Base-by-base conservation (phyloP, 2,113 vertebrate species). In the Myxocyprinus asiaticus region DNA sequence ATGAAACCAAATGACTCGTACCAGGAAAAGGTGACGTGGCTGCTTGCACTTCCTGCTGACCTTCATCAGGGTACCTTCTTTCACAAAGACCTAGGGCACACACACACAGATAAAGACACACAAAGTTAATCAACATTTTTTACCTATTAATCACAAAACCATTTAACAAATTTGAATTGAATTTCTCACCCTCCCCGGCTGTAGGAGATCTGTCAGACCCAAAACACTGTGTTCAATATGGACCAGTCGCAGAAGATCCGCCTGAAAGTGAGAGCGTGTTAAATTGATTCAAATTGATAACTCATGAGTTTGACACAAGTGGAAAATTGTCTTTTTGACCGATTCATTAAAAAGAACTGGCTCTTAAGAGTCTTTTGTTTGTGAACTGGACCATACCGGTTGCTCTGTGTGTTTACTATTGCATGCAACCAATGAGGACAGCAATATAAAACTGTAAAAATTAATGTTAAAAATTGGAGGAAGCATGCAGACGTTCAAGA, bases 11-110 rank as follows among this genome's bases (percentile, higher is more conserved):
- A 56, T 7, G 5, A 58, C 6, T 64, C 80, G 94, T 93, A 99
- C 98, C 96, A 99, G 89, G 88, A 99, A 99, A 87, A 99, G 92
- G 83, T 98, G 96, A 6, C 97, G 94, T 69, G 97, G 96, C 67
- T 96, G 96, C 77, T 86, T 91, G 85, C 81, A 94, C 87, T 95
- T 97, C 77, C 96, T 94, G 74, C 94, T 95, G 73, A 98, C 94
- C 91, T 97, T 98, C 95, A 96, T 96, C 87, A 99, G 89, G 0
- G 96, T 97, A 78, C 97, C 98, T 85, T 99, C 97, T 87, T 98
- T 99, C 75, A 99, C 93, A 88, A 98, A 98, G 80, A 94, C 88
- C 98, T 99, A 90, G 33, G 63, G 78, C 9, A 65, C 22, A 33
- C 22, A 33, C 22, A 33, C 22, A 33, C 6, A 78, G 22, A 77